phyloP scores from a whole-genome alignment of 30 jellyfish, hydroid and myxozoan genomes.

The Nemopilema nomurai region DNA sequence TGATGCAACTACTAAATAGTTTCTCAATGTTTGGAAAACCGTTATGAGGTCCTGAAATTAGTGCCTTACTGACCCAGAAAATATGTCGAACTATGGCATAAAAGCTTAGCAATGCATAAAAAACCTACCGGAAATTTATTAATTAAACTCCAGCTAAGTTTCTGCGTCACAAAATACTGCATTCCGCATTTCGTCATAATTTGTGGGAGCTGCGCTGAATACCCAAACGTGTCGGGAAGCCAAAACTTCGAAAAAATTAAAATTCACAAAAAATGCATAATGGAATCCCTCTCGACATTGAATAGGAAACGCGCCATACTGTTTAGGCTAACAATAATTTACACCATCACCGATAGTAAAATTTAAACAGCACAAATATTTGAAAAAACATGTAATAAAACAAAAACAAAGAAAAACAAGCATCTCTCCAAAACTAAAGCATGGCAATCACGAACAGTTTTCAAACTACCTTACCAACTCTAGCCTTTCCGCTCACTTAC shows the following conservation, averaged over 20 bases:
- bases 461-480: too few species aligned
- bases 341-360: too few species aligned
- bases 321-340: too few species aligned
- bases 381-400: too few species aligned
- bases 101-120: background rate
- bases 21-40: too few species aligned
- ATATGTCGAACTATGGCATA: background rate
- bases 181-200: slow-evolving; percentile 75
- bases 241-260: slow-evolving; percentile 70
- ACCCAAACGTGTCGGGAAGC: slow-evolving; percentile 97
- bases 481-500: slow-evolving; percentile 53
- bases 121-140: slow-evolving; percentile 88
- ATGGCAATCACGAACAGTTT: too few species aligned
- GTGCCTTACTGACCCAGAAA: background rate
- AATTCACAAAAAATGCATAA: background rate
- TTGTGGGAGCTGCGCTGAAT: slow-evolving; percentile 94
- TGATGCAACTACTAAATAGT: too few species aligned
- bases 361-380: too few species aligned
- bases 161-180: slow-evolving; percentile 84
- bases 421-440: too few species aligned
- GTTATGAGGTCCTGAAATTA: too few species aligned
- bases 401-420: too few species aligned
- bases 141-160: slow-evolving; percentile 87
- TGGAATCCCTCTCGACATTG: background rate
- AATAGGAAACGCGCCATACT: too few species aligned